Evolutionary conservation across 2,113 vertebrate genomes (phyloP), one percentile per base, ranked within the genome.

Genomic region (Campylorhamphus procurvoides): DNA sequence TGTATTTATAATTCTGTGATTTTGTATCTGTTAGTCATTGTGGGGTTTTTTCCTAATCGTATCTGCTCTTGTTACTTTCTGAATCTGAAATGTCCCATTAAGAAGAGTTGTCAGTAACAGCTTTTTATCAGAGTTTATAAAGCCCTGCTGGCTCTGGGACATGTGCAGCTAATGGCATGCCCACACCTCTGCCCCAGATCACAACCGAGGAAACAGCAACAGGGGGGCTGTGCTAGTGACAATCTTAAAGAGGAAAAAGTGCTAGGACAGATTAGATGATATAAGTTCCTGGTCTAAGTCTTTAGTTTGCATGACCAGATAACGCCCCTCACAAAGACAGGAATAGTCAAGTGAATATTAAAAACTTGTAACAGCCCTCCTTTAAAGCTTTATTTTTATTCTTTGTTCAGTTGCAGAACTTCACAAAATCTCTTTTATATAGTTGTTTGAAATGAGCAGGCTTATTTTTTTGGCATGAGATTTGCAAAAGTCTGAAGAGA

Each of bases 81-180:
- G 93, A 87, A 85, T 87, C 55, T 58, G 55, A 91, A 94, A 85
- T 69, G 35, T 37, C 22, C 85, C 58, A 76, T 78, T 84, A 88
- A 46, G 56, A 53, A 4, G 35, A 84, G 74, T 23, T 9, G 8
- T 37, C 63, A 81, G 37, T 35, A 72, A 35, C 37, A 90, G 95
- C 44, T 75, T 88, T 93, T 78, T 84, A 49, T 50, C 64, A 63
- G 71, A 55, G 55, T 84, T 83, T 62, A 72, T 93, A 49, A 72
- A 29, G 82, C 67, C 53, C 60, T 63, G 5, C 84, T 52, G 72
- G 82, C 39, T 64, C 82, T 52, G 67, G 44, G 63, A 88, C 82
- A 77, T 0, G 39, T 62, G 35, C 71, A 83, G n/a, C 67, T 83
- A 47, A 88, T 66, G 25, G 23, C 39, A 42, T 0, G 3, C 63